These are phyloP conservation scores for Spinibarbus caldwelli DNA, from an alignment of 2,797 vertebrate genomes.

Conservation along the genomic window DNA sequence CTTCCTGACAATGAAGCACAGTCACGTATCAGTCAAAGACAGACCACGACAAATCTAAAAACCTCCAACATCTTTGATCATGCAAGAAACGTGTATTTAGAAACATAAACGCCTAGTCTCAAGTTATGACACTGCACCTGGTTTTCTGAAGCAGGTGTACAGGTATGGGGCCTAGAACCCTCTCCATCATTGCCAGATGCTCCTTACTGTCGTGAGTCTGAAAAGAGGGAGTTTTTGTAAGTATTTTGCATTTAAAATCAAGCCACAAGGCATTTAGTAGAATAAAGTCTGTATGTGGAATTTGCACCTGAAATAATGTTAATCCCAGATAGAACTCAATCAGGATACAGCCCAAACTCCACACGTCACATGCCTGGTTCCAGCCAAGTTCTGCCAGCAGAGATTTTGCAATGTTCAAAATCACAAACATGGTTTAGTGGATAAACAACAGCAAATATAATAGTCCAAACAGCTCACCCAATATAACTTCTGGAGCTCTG, in stretches of 20 bases:
- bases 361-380: conserved; percentile 89
- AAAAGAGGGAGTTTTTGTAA: background rate
- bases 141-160: conserved; percentile 85
- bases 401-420: background rate
- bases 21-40: background rate
- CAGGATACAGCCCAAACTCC: conserved; percentile 90
- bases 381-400: conserved; percentile 83
- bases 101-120: background rate
- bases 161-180: conserved; percentile 88
- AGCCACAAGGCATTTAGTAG: background rate
- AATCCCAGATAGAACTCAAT: conserved; percentile 90
- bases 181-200: conserved; percentile 98
- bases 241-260: background rate
- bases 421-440: background rate
- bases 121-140: conserved; percentile 69
- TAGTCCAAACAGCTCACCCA: conserved; percentile 77
- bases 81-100: background rate
- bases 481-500: conserved; percentile 96
- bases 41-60: background rate
- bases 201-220: conserved; percentile 92
- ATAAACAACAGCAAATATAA: background rate
- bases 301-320: conserved; percentile 85
- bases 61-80: background rate
- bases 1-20: conserved; percentile 76
- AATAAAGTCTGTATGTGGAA: background rate